phyloP scores from a whole-genome alignment of 2,888 invertebrate genomes.

The Sisyra nigra region DNA sequence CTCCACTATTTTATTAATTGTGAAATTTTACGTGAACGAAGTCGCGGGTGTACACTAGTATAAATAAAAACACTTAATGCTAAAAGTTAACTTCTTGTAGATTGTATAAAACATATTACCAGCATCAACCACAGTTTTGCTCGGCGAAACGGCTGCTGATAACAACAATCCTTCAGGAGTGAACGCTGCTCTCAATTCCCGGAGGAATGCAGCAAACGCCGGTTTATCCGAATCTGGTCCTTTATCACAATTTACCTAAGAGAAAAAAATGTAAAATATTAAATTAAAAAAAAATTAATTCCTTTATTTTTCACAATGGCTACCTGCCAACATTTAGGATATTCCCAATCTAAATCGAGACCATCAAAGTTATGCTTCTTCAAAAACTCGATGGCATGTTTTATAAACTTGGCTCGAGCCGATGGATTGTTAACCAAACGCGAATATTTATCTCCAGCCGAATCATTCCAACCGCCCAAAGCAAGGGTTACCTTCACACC shows the following conservation, averaged over 20 bases:
- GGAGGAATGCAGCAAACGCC: slow-evolving; percentile 56
- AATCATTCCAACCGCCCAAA: slow-evolving; percentile 93
- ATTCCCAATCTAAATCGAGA: slow-evolving; percentile 92
- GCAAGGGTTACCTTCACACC: slow-evolving; percentile 76
- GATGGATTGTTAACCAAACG: slow-evolving; percentile 60
- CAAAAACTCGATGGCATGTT: slow-evolving; percentile 58
- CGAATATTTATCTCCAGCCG: slow-evolving; percentile 79
- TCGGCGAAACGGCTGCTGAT: slow-evolving; percentile 76
- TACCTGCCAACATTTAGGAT: slow-evolving; percentile 79
- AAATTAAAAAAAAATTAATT: not conserved
- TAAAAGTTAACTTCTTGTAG: too few species aligned
- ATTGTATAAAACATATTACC: slow-evolving; percentile 24
- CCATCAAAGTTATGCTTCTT: slow-evolving; percentile 77
- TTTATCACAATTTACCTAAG: slow-evolving; percentile 65
- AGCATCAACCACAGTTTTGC: slow-evolving; percentile 72
- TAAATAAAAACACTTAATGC: too few species aligned
- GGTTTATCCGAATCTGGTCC: slow-evolving; percentile 72
- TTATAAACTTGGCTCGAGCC: slow-evolving; percentile 56
- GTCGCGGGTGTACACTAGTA: too few species aligned
- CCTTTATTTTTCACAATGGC: not conserved
- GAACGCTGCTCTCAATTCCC: slow-evolving; percentile 52
- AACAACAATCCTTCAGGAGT: slow-evolving; percentile 51
- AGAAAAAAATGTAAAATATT: not conserved
- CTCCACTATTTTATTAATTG: too few species aligned
- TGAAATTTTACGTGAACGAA: too few species aligned